Base-by-base conservation (phyloP, 92 coral and sea anemone genomes). In the Desmophyllum pertusum region DNA sequence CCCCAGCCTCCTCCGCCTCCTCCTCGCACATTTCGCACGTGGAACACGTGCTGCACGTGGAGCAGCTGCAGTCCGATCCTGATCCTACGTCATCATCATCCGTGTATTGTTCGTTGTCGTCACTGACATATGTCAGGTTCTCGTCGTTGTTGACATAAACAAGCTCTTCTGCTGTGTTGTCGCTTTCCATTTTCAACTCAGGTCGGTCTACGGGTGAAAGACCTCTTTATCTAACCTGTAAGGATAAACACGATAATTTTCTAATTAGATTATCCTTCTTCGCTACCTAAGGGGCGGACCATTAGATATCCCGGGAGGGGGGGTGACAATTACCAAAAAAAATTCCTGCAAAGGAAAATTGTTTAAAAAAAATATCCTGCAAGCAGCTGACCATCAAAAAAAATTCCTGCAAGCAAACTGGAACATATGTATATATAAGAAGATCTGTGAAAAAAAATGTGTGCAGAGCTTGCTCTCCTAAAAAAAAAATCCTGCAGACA, bases 31-130 rank as follows among this genome's bases (percentile, higher is more conserved):
- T 40, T 14, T 76, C 81, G 35, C 88, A 91, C 5, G 79, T 67
- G 42, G 90, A 87, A 66, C 98, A 94, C 1, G 95, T 89, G 73
- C 92, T 87, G 70, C 98, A 94, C 1, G 95, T 87, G 3, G 92
- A 89, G 38, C 95, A 94, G 85, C 98, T 94, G 62, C 98, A 91
- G 27, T 86, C 91, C 6, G 86, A 77, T 25, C 81, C 85, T 15
- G 86, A 77, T 25, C 81, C 85, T 15, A 73, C 14, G 51, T 91
- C 94, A 55, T 84, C 84, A 46, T 64, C 80, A n/a, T 70, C 66
- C 23, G 74, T 35, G 31, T 50, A 64, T n/a, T 87, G 67, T 33
- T 87, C 91, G 25, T 81, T 84, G 37, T 78, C 68, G 29, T 87
- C 89, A 29, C 53, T 75, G 17, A 18, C 15, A 25, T 42, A 76